Evolutionary conservation across 2,797 vertebrate genomes (phyloP), one percentile per base, ranked within the genome.

Genomic region (Adelosebastes latens): DNA sequence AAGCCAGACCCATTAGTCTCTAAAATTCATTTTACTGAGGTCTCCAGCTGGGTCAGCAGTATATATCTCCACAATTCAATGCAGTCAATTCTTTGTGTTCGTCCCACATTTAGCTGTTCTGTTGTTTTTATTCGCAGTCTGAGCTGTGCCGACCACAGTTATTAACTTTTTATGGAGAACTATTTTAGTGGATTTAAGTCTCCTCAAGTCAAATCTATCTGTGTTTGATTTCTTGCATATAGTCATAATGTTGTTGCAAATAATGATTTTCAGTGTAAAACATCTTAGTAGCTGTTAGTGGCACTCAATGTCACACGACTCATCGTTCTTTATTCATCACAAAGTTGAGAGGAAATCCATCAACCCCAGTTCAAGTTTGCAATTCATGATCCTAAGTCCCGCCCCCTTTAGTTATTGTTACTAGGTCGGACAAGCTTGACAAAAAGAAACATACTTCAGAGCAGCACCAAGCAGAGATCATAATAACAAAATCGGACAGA

Each of bases 1-100:
- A 74, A 82, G 61, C 14, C 74, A 65, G 20, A 81, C 52, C 25
- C 72, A 55, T 73, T 63, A 31, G 63, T 81, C 42, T 46, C 6
- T n/a, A 52, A n/a, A 36, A 32, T 63, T n/a, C 3, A 32, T 71
- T 83, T 77, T 27, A 72, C 42, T 24, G 60, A 58, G 25, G 20
- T 55, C 14, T 60, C 22, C n/a, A 39, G 52, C 24, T 53, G 27
- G 10, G 10, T 8, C n/a, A 61, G 31, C 10, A 36, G 0, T 25
- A 0, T 25, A 13, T 22, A 34, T 69, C 24, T 53, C 16, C 18
- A 36, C 39, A 16, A n/a, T 10, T 64, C 22, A 64, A 25, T 25
- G 5, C 22, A 20, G 25, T 49, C 6, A 11, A 10, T 14, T 73
- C 20, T 52, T 70, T 49, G 7, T 79, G 70, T 64, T 56, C 39